Percentiles rank a stretch among this genome's conserved stretches.
phyloP scores from a whole-genome alignment of 2,113 vertebrate genomes.

The Abramis brama region DNA sequence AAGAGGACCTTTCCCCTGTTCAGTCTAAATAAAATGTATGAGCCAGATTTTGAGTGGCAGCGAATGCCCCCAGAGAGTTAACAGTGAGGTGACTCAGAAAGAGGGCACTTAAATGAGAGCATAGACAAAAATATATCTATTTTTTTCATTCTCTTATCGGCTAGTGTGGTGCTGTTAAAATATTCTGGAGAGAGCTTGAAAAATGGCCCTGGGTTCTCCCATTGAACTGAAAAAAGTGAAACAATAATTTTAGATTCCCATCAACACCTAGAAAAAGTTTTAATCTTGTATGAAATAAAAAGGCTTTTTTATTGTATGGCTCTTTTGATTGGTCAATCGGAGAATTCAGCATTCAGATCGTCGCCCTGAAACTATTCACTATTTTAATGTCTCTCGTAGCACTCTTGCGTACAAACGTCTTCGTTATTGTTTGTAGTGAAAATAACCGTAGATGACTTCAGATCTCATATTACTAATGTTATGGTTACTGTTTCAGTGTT shows the following conservation, averaged over 20 bases:
- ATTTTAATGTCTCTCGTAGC: background rate
- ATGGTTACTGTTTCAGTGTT: background rate
- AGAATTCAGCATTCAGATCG: background rate
- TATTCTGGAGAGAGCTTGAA: constrained; percentile 72
- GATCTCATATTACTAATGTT: background rate
- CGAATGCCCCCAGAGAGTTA: constrained; percentile 72
- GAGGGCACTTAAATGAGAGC: constrained; percentile 77
- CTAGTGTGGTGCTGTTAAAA: constrained; percentile 68
- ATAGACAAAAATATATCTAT: constrained; percentile 73
- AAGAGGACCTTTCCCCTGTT: constrained; percentile 60
- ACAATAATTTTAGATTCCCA: constrained; percentile 34
- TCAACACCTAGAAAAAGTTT: background rate
- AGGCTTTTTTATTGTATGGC: no score
- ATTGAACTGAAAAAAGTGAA: constrained; percentile 67
- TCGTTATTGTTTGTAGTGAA: background rate
- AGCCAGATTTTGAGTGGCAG: constrained; percentile 67
- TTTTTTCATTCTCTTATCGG: constrained; percentile 74
- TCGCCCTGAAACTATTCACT: background rate
- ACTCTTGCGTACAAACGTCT: background rate
- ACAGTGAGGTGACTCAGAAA: constrained; percentile 75
- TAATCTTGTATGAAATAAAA: background rate
- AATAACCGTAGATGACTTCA: background rate
- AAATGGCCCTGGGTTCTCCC: constrained; percentile 69
- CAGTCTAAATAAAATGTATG: constrained; percentile 58
- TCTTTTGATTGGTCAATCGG: background rate